Percentiles rank a stretch among this genome's conserved stretches.
Evolutionary conservation across 1,140 invertebrate genomes (phyloP).

Genomic region (Pinna nobilis): DNA sequence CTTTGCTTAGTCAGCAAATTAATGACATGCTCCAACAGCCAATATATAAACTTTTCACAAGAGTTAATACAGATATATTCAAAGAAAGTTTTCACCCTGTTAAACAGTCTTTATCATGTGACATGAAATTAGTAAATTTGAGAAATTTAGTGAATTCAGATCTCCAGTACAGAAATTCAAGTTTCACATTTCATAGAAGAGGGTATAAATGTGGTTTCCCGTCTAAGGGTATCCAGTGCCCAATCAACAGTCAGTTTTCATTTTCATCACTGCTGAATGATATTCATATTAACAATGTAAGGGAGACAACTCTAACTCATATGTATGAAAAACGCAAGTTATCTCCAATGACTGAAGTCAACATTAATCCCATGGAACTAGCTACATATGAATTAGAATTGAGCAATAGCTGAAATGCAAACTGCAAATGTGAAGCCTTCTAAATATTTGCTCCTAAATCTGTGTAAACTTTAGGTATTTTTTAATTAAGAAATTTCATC

Average conservation of each 20-base stretch:
- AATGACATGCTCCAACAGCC: conserved; percentile 63
- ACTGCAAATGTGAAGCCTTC: too few species aligned
- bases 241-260: conserved; percentile 16
- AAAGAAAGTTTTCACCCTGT: conserved; percentile 43
- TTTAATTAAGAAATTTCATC: too few species aligned
- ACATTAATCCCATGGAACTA: conserved; percentile 57
- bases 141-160: conserved; percentile 59
- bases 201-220: conserved; percentile 63
- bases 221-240: conserved; percentile 47
- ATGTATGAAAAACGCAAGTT: conserved; percentile 48
- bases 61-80: conserved; percentile 56
- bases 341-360: conserved; percentile 28
- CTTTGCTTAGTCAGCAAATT: conserved; percentile 49
- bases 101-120: conserved; percentile 57
- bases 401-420: too few species aligned
- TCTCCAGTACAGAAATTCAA: conserved; percentile 61
- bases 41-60: conserved; percentile 50
- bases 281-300: conserved; percentile 41
- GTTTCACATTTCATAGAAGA: conserved; percentile 61
- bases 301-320: conserved; percentile 65
- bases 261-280: conserved; percentile 55
- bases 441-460: too few species aligned
- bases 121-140: conserved; percentile 58
- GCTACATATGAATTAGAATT: conserved; percentile 40
- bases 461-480: too few species aligned